Percentiles rank a stretch among this genome's conserved stretches.
Conservation (phyloP, 2,113 vertebrate species). For the Prionailurus bengalensis region DNA sequence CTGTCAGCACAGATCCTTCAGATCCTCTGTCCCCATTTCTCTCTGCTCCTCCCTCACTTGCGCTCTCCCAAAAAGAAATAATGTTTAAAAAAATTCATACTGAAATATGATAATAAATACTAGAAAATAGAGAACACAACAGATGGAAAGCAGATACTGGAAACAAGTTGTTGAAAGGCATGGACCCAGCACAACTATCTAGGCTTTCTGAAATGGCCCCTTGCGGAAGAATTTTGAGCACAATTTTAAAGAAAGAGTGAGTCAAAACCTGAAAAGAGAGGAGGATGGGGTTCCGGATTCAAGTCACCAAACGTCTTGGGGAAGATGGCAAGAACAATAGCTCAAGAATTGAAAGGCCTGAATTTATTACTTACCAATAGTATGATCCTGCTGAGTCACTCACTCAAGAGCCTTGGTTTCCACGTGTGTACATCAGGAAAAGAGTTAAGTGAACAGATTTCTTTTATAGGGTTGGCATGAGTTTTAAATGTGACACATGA, state of each 20-base stretch:
- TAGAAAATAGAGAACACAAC: background rate
- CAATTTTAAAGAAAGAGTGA: background rate
- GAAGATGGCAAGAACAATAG: background rate
- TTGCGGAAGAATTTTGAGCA: constrained; percentile 34
- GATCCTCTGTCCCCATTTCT: too few relatives aligned
- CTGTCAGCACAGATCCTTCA: too few relatives aligned
- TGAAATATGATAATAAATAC: background rate
- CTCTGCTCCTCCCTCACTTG: background rate
- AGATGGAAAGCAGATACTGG: background rate
- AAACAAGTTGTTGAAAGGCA: background rate
- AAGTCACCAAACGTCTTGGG: background rate
- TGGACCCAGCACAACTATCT: background rate
- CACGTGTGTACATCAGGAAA: background rate
- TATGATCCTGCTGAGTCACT: background rate
- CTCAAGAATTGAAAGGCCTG: background rate
- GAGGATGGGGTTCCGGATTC: background rate
- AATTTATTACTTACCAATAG: background rate
- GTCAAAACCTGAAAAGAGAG: background rate
- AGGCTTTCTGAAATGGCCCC: background rate
- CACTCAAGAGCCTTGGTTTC: background rate
- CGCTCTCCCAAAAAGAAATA: too few relatives aligned
- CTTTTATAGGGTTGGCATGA: background rate
- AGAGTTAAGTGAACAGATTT: background rate
- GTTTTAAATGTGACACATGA: background rate
- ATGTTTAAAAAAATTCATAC: background rate